Evolutionary conservation across 2,797 vertebrate genomes (phyloP).

Genomic region (Orientallactaga sibirica): DNA sequence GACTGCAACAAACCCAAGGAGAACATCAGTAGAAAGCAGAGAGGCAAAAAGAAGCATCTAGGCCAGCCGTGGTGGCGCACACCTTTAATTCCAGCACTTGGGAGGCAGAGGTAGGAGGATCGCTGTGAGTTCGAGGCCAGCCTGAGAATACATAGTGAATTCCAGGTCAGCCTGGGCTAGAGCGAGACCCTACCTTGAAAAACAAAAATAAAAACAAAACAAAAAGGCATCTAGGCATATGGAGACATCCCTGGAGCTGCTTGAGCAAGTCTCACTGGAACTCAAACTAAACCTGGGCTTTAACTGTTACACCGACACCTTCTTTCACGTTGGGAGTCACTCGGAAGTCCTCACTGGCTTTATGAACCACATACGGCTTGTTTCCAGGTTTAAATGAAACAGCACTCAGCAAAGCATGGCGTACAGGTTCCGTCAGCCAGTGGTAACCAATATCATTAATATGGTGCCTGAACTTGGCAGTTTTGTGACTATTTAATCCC

Average conservation of each 20-base stretch:
- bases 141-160: too few species aligned
- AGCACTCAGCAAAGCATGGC: not conserved
- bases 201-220: too few species aligned
- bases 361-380: not conserved
- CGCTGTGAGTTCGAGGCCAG: too few species aligned
- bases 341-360: not conserved
- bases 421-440: not conserved
- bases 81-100: too few species aligned
- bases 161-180: too few species aligned
- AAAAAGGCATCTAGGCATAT: not conserved
- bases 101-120: too few species aligned
- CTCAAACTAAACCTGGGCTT: constrained; percentile 16
- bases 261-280: constrained; percentile 9
- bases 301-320: not conserved
- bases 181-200: too few species aligned
- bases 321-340: not conserved
- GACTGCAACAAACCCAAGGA: not conserved
- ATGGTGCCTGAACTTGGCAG: not conserved
- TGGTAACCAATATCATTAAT: not conserved
- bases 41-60: not conserved
- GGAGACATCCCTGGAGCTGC: not conserved
- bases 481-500: not conserved
- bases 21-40: constrained; percentile 1
- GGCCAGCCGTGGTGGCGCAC: too few species aligned
- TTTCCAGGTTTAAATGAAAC: constrained; percentile 35